Conservation (phyloP, 2,797 vertebrate species). For the Syngnathus rostellatus region DNA sequence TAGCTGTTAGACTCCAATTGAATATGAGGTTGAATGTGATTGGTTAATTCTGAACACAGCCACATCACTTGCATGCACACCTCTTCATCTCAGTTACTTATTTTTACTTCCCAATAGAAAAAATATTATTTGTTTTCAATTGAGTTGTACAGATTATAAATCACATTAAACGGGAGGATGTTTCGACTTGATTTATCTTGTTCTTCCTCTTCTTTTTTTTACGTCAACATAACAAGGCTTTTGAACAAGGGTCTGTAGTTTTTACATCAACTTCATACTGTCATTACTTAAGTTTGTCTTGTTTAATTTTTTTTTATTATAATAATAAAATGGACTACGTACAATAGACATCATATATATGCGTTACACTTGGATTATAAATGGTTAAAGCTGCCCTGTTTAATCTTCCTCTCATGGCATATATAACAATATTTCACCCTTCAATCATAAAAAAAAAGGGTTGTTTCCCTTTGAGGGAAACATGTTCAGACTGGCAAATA, state of each 20-base stretch:
- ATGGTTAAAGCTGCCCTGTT: background rate
- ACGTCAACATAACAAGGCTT: background rate
- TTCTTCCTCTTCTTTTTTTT: background rate
- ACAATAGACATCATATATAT: background rate
- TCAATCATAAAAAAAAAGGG: background rate
- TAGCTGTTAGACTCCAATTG: too few relatives aligned
- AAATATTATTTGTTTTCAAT: too few relatives aligned
- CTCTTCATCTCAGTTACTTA: too few relatives aligned
- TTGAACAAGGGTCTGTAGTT: background rate
- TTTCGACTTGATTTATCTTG: background rate
- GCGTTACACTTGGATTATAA: background rate
- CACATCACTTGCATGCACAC: too few relatives aligned
- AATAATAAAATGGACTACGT: too few relatives aligned
- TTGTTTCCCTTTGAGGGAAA: slow-evolving; percentile 34
- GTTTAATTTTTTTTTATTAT: background rate
- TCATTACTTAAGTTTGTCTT: background rate
- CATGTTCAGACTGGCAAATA: slow-evolving; percentile 26
- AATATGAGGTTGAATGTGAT: too few relatives aligned
- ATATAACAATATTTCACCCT: background rate
- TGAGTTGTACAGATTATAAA: too few relatives aligned
- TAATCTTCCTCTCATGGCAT: background rate
- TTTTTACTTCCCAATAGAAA: too few relatives aligned
- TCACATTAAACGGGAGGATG: too few relatives aligned
- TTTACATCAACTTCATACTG: background rate
- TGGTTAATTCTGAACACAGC: too few relatives aligned